Base-by-base conservation (phyloP, 2,113 vertebrate genomes). In the Delphinus delphis region DNA sequence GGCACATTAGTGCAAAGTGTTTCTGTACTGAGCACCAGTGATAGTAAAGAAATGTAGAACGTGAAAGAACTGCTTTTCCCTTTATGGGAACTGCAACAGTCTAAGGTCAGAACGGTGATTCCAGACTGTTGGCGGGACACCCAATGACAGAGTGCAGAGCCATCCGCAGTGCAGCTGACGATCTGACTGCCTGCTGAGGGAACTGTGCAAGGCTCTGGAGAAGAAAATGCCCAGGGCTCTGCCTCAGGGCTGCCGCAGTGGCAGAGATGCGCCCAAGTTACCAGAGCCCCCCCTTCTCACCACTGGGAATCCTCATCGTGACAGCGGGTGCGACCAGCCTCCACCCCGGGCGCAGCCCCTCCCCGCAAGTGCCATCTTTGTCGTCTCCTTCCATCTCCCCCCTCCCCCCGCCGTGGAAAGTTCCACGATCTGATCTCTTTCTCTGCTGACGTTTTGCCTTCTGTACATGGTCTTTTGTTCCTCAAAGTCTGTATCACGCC, bases 361-460 rank as follows among this genome's bases (percentile, higher is more conserved):
- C 4, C 20, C 55, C 25, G 3, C 47, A 53, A 13, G 28, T 10
- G 18, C 44, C 20, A 67, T 14, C 55, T 47, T 25, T 20, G 31
- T 28, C 44, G 15, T 17, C 18, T 44, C n/a, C 80, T 90, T 92
- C 65, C 55, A 28, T 38, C 53, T 88, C 41, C 15, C 3, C 38
- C 20, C 17, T 33, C 6, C 21, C 33, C 14, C 10, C 1, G 31
- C 53, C 65, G 63, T 23, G 6, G 23, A 70, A 85, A 47, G 44
- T 28, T 80, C 31, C 6, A 13, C 0, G 2, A 44, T 70, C 33
- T 1, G 2, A 36, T 74, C 33, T 90, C 36, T 77, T 85, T 26
- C 63, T 15, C 25, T 47, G 38, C 31, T 77, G 94, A 70, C 2
- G 71, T 76, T 85, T 55, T 93, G 71, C 20, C 41, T 93, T 92